Evolutionary conservation across 2,113 vertebrate species (phyloP), one percentile per base, ranked within the genome.

Genomic region (Sclerurus mexicanus): DNA sequence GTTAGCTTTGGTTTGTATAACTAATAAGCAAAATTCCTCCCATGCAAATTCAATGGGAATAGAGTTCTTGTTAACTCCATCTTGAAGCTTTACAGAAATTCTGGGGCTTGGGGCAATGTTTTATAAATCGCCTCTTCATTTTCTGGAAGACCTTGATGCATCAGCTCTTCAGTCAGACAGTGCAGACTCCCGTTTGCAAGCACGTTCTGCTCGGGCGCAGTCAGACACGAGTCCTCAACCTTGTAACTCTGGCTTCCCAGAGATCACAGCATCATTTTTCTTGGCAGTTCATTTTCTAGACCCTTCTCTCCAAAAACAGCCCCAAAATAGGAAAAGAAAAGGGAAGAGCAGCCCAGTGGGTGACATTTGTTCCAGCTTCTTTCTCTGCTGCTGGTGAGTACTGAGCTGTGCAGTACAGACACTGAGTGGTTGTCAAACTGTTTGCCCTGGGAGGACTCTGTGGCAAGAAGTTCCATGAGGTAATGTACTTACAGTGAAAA

Each of bases 361-460:
- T 85, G 30, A 40, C 46, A 42, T 62, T 83, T 88, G 56, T 60
- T 73, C 49, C 84, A 46, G 40, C 25, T 82, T 7, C 68, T 80
- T 90, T 80, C 42, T 62, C 10, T 90, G 91, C 52, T 39, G 20
- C n/a, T 27, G 59, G 31, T 30, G 85, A 84, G 31, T 47, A 59
- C 74, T 2, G 10, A 67, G 66, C 71, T 85, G 40, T 66, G 87
- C 81, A 40, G 28, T 72, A 5, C 78, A 64, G 69, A 52, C 60
- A 64, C 40, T 2, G 11, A 73, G 69, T 10, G 39, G 4, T 58
- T 83, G 68, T 91, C 85, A 85, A 53, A 85, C 90, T 77, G 24
- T 69, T 92, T 89, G 91, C 63, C 93, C 82, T 82, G 78, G 50
- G 77, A 73, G 67, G 67, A 88, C 91, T 77, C 63, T 66, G 50